Evolutionary conservation across 1,140 invertebrate species (phyloP).

Genomic region (Atta colombica): DNA sequence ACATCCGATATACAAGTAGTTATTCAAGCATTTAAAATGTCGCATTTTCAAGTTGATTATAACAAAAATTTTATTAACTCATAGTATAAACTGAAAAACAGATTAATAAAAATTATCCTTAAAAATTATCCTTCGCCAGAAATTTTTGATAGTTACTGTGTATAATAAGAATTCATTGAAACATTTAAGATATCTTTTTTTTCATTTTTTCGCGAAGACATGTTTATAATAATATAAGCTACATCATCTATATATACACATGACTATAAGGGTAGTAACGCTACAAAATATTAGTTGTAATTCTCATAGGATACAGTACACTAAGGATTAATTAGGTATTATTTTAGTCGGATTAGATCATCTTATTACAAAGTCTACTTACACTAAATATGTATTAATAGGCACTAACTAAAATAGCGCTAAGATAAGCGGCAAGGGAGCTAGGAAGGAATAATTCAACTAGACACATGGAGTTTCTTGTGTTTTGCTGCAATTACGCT

Average conservation of each 20-base stretch:
- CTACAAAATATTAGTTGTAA: conserved; percentile 14
- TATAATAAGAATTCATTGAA: background rate
- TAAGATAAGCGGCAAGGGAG: background rate
- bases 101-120: background rate
- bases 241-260: background rate
- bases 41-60: too few species aligned
- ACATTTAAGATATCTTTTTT: background rate
- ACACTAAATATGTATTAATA: conserved; percentile 49
- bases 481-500: background rate
- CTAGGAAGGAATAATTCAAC: conserved; percentile 44
- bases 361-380: conserved; percentile 55
- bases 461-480: background rate
- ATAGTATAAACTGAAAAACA: too few species aligned
- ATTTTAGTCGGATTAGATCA: conserved; percentile 36
- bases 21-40: too few species aligned
- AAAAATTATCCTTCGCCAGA: too few species aligned
- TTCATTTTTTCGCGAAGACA: background rate
- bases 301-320: background rate
- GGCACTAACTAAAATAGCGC: conserved; percentile 38
- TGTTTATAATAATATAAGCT: background rate
- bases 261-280: background rate
- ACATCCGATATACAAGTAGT: too few species aligned
- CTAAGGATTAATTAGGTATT: background rate
- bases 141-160: too few species aligned
- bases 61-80: too few species aligned